Evolutionary conservation across 2,888 invertebrate species (phyloP).

Genomic region (Scaptomyza flava): DNA sequence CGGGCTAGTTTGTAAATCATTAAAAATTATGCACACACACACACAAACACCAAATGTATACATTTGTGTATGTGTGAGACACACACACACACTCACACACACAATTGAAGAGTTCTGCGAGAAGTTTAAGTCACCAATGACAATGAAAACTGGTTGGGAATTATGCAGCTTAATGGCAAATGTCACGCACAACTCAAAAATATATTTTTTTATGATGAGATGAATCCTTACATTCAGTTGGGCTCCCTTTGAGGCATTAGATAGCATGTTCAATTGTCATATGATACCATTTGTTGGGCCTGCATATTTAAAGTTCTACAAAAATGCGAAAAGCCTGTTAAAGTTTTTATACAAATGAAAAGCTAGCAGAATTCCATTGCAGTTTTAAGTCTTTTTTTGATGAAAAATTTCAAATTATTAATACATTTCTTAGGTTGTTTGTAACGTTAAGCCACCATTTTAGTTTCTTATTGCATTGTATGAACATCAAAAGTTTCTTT

Average conservation of each 20-base stretch:
- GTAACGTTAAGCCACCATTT: too few species aligned
- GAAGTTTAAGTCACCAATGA: slow-evolving; percentile 58
- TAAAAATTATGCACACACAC: slow-evolving; percentile 82
- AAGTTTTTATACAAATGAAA: too few species aligned
- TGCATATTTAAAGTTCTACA: not conserved
- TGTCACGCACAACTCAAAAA: slow-evolving; percentile 79
- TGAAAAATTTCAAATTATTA: too few species aligned
- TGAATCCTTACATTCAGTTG: slow-evolving; percentile 2
- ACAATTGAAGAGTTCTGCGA: slow-evolving; percentile 40
- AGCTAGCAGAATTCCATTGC: too few species aligned
- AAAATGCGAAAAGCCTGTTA: too few species aligned
- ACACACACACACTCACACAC: slow-evolving; percentile 53
- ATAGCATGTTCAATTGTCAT: slow-evolving; percentile 16
- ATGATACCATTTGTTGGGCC: not conserved
- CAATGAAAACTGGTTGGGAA: slow-evolving; percentile 71
- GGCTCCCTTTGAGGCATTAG: not conserved
- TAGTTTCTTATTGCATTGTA: too few species aligned
- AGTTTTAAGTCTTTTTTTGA: too few species aligned
- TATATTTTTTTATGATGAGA: slow-evolving; percentile 18
- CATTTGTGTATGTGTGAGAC: slow-evolving; percentile 14
- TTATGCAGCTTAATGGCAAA: slow-evolving; percentile 82
- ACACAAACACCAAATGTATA: slow-evolving; percentile 21
- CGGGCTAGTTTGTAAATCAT: slow-evolving; percentile 80
- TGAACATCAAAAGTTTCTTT: too few species aligned
- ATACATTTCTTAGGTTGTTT: too few species aligned